These are phyloP conservation scores for Bombylius discolor DNA, from an alignment of 2,888 invertebrate species.

Conservation along the genomic window DNA sequence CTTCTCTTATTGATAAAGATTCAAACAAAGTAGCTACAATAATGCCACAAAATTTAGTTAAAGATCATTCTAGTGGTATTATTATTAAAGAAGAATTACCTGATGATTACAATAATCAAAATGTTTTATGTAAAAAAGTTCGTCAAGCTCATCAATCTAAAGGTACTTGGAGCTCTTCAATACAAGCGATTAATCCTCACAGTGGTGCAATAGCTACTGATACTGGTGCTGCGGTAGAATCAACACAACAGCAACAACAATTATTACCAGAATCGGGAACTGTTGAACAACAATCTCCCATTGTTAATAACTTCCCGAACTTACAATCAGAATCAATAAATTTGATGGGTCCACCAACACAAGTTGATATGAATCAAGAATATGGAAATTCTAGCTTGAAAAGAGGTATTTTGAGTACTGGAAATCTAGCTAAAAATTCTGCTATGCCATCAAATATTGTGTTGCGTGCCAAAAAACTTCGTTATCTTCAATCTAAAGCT, in stretches of 20 bases:
- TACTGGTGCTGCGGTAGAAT: background rate
- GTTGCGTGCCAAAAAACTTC: constrained; percentile 40
- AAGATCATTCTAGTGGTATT: constrained; percentile 8
- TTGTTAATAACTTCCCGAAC: constrained; percentile 13
- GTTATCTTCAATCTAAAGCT: constrained; percentile 29
- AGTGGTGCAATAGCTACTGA: background rate
- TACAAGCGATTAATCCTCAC: background rate
- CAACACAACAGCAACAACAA: constrained; percentile 1
- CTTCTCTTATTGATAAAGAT: background rate
- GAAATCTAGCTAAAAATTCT: constrained; percentile 6
- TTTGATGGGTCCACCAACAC: constrained; percentile 37
- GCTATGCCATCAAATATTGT: constrained; percentile 37
- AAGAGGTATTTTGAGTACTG: background rate
- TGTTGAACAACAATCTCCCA: constrained; percentile 1
- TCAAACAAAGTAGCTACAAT: constrained; percentile 3
- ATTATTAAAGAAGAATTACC: constrained; percentile 28
- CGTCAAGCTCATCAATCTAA: constrained; percentile 35
- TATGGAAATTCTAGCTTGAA: background rate
- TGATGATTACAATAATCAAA: constrained; percentile 30
- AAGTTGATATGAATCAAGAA: constrained; percentile 16
- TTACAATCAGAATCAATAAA: constrained; percentile 22
- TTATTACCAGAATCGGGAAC: background rate
- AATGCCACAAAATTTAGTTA: constrained; percentile 29
- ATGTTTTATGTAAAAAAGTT: constrained; percentile 35
- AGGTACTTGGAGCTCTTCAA: constrained; percentile 24